Conservation (phyloP, 2,113 vertebrate genomes). For the Addax nasomaculatus region DNA sequence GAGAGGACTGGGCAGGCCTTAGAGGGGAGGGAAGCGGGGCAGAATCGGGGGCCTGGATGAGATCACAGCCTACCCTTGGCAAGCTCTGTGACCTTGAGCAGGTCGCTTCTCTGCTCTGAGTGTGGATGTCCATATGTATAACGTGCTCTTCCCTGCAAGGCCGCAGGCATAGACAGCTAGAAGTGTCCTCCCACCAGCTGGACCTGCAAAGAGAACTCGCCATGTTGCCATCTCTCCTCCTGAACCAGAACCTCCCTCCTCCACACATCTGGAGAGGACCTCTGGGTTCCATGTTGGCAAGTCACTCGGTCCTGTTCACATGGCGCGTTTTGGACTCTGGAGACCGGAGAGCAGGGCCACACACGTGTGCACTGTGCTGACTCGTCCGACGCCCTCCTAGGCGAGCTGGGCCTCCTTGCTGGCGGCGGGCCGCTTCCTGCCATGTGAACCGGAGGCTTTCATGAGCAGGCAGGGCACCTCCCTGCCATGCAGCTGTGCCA, state of each 20-base stretch:
- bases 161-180: neutral
- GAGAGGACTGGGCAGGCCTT: neutral
- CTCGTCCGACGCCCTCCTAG: neutral
- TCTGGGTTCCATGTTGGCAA: neutral
- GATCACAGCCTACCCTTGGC: too few species aligned
- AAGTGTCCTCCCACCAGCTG: neutral
- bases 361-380: neutral
- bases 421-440: neutral
- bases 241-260: neutral
- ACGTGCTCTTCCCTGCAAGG: neutral
- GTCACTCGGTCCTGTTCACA: neutral
- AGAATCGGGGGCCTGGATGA: neutral
- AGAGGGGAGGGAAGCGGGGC: neutral
- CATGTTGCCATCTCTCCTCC: neutral
- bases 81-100: neutral
- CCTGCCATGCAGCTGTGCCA: neutral
- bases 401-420: slow-evolving; percentile 9
- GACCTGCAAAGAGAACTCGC: neutral
- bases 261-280: neutral
- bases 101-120: neutral
- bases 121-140: neutral
- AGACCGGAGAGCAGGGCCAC: fast-evolving
- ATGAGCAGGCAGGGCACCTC: slow-evolving; percentile 25
- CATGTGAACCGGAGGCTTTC: neutral
- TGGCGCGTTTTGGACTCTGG: neutral